phyloP scores from a whole-genome alignment of 2,888 invertebrate genomes.

The Rhogogaster chlorosoma region DNA sequence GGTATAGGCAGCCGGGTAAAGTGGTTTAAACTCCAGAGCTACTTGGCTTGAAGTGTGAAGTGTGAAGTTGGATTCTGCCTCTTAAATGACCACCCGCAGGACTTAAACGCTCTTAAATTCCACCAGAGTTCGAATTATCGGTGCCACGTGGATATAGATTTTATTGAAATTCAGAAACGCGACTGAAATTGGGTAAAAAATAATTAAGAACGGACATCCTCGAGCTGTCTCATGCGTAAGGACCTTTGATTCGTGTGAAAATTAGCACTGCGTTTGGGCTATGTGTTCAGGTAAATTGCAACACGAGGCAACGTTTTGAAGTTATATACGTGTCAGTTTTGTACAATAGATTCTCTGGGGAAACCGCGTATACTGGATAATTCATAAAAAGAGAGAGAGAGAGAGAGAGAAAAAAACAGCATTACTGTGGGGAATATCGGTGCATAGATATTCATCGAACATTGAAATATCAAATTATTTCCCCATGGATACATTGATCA shows the following conservation, averaged over 20 bases:
- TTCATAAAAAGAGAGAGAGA: constrained; percentile 1
- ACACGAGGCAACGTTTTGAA: neutral
- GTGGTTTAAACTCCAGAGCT: constrained; percentile 43
- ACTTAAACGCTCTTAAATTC: neutral
- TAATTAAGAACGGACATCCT: neutral
- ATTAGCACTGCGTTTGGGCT: neutral
- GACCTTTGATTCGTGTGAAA: neutral
- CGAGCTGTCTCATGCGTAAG: neutral
- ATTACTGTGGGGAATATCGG: constrained; percentile 22
- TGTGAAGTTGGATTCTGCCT: constrained; percentile 27
- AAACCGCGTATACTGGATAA: constrained; percentile 20
- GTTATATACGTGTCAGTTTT: neutral
- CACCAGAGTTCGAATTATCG: neutral
- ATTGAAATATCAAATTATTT: constrained; percentile 40
- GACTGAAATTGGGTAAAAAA: neutral
- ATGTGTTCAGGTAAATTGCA: neutral
- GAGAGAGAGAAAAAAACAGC: neutral
- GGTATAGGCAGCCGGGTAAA: neutral
- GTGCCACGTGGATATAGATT: neutral
- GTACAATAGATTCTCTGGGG: constrained; percentile 11
- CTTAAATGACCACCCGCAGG: neutral
- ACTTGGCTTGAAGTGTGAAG: constrained; percentile 22
- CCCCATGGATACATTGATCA: neutral
- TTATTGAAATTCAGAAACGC: neutral
- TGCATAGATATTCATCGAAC: constrained; percentile 40